Base-by-base conservation (phyloP, 1,140 invertebrate species). In the Charaxes varanes region DNA sequence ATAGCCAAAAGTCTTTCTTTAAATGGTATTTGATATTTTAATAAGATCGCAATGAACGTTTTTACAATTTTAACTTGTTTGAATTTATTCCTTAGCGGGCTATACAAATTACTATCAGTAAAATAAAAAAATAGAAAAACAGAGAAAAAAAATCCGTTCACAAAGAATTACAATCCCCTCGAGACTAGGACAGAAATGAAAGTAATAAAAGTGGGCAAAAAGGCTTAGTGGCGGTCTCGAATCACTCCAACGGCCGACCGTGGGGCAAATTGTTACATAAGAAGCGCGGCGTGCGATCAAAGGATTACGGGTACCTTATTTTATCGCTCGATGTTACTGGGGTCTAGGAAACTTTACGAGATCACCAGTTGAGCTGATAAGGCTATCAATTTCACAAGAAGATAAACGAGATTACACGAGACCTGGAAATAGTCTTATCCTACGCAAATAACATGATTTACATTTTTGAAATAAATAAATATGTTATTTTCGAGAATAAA, bases 221-320 rank as follows among this genome's bases (percentile, higher is more conserved):
- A 28, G 26, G 45, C 35, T 53, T 46, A 41, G 21, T 44, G 41
- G 41, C 41, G 41, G 49, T 33, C 33, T 14, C 41, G 23, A 40
- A 43, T 43, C 19, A 41, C 38, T 49, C 19, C 32, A 46, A 41
- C 26, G 35, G 35, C 19, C 21, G 30, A 19, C 53, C 54, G 26
- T 33, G 42, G 57, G 53, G 26, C 36, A 57, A 61, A 57, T 57
- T 43, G 57, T 61, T 51, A 57, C 41, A 57, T 45, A 42, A 53
- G 53, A 41, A 40, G 37, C 28, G 34, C 38, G 37, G 41, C 14
- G 49, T 31, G 37, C 37, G 50, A 59, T 70, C 56, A 62, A 61
- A 60, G 1, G 51, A 56, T 60, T 60, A 61, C 57, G 38, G 31
- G 12, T 36, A 40, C 46, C 24, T 48, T 46, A 35, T 43, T 53